Evolutionary conservation across 2,888 invertebrate genomes (phyloP), one percentile per base, ranked within the genome.

Genomic region (Nemurella pictetii): DNA sequence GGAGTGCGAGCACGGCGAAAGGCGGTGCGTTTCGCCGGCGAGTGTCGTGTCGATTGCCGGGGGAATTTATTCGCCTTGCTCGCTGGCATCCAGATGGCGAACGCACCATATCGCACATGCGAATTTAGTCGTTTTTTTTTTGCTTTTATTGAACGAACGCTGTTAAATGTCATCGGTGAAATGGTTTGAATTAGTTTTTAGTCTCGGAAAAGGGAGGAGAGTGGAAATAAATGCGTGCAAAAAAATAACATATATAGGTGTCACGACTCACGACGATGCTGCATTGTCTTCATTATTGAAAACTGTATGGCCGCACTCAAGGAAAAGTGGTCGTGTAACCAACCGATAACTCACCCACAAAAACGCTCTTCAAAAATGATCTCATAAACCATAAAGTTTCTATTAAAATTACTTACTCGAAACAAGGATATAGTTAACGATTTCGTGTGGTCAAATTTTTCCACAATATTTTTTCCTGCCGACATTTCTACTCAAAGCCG

Each of bases 41-140:
- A 72, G 3, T 55, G 72, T 2, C 25, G 72, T 55, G 82, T 7
- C 82, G 55, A 72, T 26, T 72, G 82, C 82, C 82, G 82, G 82
- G 82, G 5, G 26, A 82, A 27, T 82, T 55, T 72, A 1, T 82
- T 26, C 36, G 75, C 2, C 7, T 3, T n/a, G n/a, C 7, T 29
- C 29, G 78, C 28, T 25, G 30, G 15, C 36, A 9, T 36, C n/a
- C n/a, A 81, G n/a, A 81, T 30, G 1, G 32, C 26, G 30, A 4
- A 35, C 25, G 20, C 4, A 35, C 36, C 26, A 25, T 74, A 74
- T n/a, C 26, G 36, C n/a, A 25, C 4, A 36, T n/a, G 35, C 30
- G 26, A 81, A 81, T 81, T 35, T 36, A 20, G 25, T 7, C 26
- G 78, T 78, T n/a, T 78, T 78, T 78, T 78, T 75, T 75, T 75